Evolutionary conservation across 1,140 invertebrate genomes (phyloP).

Genomic region (Sinonovacula constricta): DNA sequence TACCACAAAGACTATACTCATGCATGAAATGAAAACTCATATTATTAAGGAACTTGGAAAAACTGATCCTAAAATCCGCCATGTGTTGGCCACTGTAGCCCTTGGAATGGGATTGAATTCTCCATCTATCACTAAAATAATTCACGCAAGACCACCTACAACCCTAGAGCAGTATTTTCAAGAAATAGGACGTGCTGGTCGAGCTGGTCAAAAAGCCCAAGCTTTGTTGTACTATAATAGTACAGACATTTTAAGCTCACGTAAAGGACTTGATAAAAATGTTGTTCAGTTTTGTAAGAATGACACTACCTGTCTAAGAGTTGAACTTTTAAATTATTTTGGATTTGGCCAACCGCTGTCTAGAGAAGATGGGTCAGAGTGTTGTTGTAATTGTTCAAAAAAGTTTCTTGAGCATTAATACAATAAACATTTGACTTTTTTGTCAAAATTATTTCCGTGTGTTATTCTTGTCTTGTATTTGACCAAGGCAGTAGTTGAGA

Average conservation of each 20-base stretch:
- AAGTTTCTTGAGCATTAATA: no score
- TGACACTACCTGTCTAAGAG: slow-evolving; percentile 21
- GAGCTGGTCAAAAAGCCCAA: slow-evolving; percentile 47
- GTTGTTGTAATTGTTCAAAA: no score
- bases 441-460: no score
- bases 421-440: no score
- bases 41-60: no score
- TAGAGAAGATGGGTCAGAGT: slow-evolving; percentile 3
- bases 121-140: slow-evolving; percentile 36
- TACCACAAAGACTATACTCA: no score
- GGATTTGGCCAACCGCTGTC: slow-evolving; percentile 36
- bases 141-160: slow-evolving; percentile 52
- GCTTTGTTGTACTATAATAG: slow-evolving; percentile 56
- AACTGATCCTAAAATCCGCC: slow-evolving; percentile 49
- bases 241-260: slow-evolving; percentile 46
- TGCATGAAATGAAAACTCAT: no score
- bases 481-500: no score
- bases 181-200: slow-evolving; percentile 50
- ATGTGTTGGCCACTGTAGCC: slow-evolving; percentile 58
- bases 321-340: slow-evolving; percentile 41
- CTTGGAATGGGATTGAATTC: slow-evolving; percentile 59
- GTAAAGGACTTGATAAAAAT: slow-evolving; percentile 22
- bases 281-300: slow-evolving; percentile 24
- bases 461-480: no score
- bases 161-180: slow-evolving; percentile 57